A percentile compares a stretch with the other conserved stretches of the same genome.
phyloP scores from a whole-genome alignment of 1,140 invertebrate genomes.

The Caenorhabditis tropicalis region DNA sequence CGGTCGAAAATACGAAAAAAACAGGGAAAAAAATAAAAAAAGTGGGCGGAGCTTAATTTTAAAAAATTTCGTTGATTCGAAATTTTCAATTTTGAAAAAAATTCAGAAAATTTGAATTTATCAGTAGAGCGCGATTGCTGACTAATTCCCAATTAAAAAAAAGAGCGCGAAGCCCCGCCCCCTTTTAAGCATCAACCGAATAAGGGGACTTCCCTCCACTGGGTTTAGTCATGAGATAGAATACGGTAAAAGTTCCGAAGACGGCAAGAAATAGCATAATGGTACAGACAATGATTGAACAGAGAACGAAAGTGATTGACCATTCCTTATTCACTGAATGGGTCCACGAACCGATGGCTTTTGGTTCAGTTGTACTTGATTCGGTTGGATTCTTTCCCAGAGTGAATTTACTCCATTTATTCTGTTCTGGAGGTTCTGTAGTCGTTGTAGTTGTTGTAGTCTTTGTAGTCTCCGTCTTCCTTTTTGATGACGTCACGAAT shows the following conservation, averaged over 20 bases:
- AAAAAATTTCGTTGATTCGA: too few relatives aligned
- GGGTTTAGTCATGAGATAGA: conserved; percentile 14
- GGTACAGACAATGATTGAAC: neutral
- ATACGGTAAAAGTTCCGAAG: conserved; percentile 23
- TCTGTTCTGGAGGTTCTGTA: neutral
- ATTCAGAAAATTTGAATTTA: too few relatives aligned
- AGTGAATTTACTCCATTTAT: conserved; percentile 29
- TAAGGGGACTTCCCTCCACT: neutral
- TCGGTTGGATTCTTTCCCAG: neutral
- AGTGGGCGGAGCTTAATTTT: too few relatives aligned
- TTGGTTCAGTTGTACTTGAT: neutral
- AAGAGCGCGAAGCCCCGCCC: neutral
- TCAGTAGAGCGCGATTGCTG: too few relatives aligned
- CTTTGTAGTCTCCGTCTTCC: too few relatives aligned
- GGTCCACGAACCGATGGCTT: neutral
- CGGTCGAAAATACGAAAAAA: too few relatives aligned
- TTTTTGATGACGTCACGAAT: conserved; percentile 1
- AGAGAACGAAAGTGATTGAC: conserved; percentile 15
- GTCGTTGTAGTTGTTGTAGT: neutral
- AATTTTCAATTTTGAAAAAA: too few relatives aligned
- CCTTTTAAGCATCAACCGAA: conserved; percentile 11
- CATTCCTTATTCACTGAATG: conserved; percentile 24
- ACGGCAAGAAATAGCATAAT: conserved; percentile 22
- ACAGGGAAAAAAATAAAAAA: too few relatives aligned
- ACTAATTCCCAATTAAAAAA: too few relatives aligned